Conservation (phyloP, 2,888 invertebrate species). For the Pyrrhia umbra region DNA sequence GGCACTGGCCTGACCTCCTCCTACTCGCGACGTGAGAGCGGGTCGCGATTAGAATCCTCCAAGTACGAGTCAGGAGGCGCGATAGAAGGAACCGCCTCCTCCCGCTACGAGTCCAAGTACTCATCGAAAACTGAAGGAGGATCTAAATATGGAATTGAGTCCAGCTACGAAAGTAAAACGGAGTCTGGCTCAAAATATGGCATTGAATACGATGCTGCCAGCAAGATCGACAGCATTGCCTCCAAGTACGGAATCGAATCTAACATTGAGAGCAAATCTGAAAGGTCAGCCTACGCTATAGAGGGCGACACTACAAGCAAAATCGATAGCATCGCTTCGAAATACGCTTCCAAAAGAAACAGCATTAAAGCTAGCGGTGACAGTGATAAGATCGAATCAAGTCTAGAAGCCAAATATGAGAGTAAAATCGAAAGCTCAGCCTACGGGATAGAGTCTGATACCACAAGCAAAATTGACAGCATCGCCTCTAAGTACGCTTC, state of each 20-base stretch:
- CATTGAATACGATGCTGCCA: constrained; percentile 67
- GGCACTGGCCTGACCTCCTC: constrained; percentile 76
- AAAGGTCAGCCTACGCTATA: constrained; percentile 60
- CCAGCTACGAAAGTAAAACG: constrained; percentile 76
- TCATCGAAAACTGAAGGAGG: constrained; percentile 67
- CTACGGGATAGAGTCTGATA: constrained; percentile 60
- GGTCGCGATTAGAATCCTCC: constrained; percentile 77
- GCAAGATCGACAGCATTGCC: constrained; percentile 72
- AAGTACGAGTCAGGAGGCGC: constrained; percentile 76
- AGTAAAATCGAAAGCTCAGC: constrained; percentile 55
- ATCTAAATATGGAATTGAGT: constrained; percentile 72
- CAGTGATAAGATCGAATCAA: constrained; percentile 72
- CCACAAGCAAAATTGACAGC: constrained; percentile 68
- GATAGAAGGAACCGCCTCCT: constrained; percentile 77
- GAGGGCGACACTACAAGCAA: constrained; percentile 61
- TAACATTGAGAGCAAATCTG: constrained; percentile 63
- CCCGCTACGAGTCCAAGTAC: constrained; percentile 83
- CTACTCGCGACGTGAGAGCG: constrained; percentile 83
- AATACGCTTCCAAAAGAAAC: constrained; percentile 68
- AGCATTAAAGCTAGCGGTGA: constrained; percentile 71
- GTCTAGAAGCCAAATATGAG: constrained; percentile 59
- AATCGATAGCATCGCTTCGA: constrained; percentile 65
- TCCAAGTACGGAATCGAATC: constrained; percentile 78
- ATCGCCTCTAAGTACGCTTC: constrained; percentile 72
- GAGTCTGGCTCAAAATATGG: constrained; percentile 76